A percentile compares a stretch with the other conserved stretches of the same genome.
Evolutionary conservation across 2,113 vertebrate species (phyloP).

Genomic region (Chaetops frenatus): DNA sequence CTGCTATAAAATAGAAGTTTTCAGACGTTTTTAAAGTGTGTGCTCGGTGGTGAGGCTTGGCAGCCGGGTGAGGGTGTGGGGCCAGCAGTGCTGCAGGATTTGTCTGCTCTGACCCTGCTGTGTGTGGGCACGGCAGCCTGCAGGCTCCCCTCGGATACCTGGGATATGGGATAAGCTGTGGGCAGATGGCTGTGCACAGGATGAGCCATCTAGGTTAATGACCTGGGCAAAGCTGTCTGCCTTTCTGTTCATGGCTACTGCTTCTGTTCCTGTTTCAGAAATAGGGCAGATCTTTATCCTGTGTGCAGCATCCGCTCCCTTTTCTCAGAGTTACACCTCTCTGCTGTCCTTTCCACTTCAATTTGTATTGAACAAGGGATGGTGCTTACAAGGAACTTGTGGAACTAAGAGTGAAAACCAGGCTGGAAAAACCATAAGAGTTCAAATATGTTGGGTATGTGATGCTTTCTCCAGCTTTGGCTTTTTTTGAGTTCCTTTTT

Average conservation of each 20-base stretch:
- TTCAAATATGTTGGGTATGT: neutral
- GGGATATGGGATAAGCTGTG: neutral
- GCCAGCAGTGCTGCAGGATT: neutral
- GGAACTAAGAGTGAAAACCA: neutral
- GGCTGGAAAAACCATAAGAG: neutral
- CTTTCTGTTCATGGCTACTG: neutral
- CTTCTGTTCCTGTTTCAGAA: neutral
- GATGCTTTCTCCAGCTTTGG: conserved; percentile 4
- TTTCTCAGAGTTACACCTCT: neutral
- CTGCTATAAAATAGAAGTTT: neutral
- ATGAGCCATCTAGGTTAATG: neutral
- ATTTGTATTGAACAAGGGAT: neutral
- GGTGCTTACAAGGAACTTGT: neutral
- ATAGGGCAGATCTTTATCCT: neutral
- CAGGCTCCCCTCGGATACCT: neutral
- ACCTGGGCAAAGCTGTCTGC: neutral
- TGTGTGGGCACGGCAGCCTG: neutral
- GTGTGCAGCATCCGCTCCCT: neutral
- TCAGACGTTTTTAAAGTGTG: neutral
- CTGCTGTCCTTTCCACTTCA: neutral
- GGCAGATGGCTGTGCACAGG: neutral
- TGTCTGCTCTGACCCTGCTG: neutral
- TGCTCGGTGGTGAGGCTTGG: neutral
- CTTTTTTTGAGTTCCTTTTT: conserved; percentile 43
- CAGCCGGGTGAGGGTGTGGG: neutral